A percentile compares a stretch with the other conserved stretches of the same genome.
These are phyloP conservation scores for Eulacestoma nigropectus DNA, from an alignment of 2,113 vertebrate species.

Conservation along the genomic window DNA sequence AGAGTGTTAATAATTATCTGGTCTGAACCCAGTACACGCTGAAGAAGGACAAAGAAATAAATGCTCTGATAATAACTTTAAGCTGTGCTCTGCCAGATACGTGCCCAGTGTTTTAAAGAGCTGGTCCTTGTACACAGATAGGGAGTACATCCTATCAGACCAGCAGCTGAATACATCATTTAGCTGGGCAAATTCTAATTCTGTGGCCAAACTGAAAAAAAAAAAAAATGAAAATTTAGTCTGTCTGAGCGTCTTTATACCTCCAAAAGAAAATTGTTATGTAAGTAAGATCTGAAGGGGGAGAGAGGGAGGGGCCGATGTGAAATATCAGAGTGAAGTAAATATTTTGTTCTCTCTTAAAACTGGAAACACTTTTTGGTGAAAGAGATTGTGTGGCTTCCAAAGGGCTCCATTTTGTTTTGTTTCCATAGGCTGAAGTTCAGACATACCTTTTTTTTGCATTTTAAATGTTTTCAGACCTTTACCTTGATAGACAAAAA, in stretches of 20 bases:
- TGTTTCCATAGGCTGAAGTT: neutral
- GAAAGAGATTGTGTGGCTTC: neutral
- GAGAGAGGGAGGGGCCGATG: accelerated
- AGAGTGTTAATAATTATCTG: neutral
- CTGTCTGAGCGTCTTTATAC: neutral
- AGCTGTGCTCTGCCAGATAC: neutral
- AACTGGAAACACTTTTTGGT: neutral
- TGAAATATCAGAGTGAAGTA: neutral
- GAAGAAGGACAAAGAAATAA: neutral
- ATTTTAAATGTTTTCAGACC: neutral
- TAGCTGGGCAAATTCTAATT: neutral
- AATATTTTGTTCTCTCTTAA: neutral
- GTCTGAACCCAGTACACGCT: neutral
- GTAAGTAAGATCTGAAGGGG: neutral
- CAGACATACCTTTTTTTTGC: neutral
- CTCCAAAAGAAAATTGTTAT: neutral
- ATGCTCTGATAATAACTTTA: neutral
- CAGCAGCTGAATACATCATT: neutral
- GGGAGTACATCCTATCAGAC: neutral
- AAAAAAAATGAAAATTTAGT: neutral
- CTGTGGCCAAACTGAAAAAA: neutral
- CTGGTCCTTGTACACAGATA: neutral
- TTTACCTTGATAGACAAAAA: neutral
- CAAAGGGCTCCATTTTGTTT: neutral
- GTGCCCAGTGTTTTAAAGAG: neutral